Evolutionary conservation across 2,888 invertebrate genomes (phyloP), one percentile per base, ranked within the genome.

Genomic region (Cistogaster globosa): DNA sequence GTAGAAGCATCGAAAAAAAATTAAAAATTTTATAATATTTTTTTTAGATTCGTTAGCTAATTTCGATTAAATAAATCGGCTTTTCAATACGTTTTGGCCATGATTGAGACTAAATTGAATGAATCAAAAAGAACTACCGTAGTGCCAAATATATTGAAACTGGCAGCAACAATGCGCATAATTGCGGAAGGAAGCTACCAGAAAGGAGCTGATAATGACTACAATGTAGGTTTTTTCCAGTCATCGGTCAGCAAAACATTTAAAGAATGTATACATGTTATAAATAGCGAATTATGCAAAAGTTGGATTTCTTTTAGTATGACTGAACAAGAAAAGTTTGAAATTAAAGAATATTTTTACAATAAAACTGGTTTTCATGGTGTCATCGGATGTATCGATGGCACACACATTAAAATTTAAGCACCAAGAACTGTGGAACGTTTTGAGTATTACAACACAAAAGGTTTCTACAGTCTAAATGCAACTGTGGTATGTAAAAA

Each of bases 201-300:
- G 11, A 53, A 53, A 53, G 53, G 11, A 53, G 8, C 20, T 53
- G 20, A 20, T 53, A 53, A 53, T 53, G n/a, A 51, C 38, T 38
- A 38, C 11, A 32, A 63, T 22, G 63, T 63, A n/a, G 4, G 63
- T 16, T 45, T 63, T 45, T 45, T 9, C 45, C 63, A 63, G n/a
- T 65, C 51, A 26, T 51, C 65, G 48, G 65, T 51, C 6, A 51
- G 65, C 65, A 65, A 65, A 51, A 32, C 8, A n/a, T 65, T 65
- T 32, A 65, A 51, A 32, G 65, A 65, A 6, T 51, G n/a, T 16
- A 42, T 65, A 18, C 48, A 51, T 26, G 48, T n/a, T 22, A 63
- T 63, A 16, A 11, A 63, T 48, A 48, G 26, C 45, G 63, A 63
- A 32, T n/a, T 57, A 32, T 57, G 32, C 57, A 57, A 57, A 45